Conservation (phyloP, 2,888 invertebrate species). For the Sceliomorpha sp. region DNA sequence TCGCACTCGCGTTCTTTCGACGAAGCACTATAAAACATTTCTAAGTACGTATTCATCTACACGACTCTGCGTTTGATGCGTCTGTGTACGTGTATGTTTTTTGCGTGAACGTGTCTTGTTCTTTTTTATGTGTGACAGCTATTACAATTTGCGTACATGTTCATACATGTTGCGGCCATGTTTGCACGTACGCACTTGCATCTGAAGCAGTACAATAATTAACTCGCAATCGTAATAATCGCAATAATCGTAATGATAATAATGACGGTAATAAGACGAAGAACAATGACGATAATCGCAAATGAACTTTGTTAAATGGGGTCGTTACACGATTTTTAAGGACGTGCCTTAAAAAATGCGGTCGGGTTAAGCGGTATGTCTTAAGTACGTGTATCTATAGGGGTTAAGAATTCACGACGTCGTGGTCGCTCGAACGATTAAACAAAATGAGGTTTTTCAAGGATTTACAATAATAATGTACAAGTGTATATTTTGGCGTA, state of each 20-base stretch:
- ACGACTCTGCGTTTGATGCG: constrained; percentile 48
- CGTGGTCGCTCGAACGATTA: too few relatives aligned
- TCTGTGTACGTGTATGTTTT: constrained; percentile 43
- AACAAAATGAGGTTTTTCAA: too few relatives aligned
- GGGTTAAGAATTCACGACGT: too few relatives aligned
- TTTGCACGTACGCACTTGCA: constrained; percentile 24
- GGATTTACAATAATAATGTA: too few relatives aligned
- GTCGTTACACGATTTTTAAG: not conserved
- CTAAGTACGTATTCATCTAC: constrained; percentile 59
- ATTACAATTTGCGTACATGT: constrained; percentile 38
- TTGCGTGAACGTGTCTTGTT: constrained; percentile 39
- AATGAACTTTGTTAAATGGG: constrained; percentile 20
- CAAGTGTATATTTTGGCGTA: too few relatives aligned
- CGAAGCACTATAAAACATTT: constrained; percentile 60
- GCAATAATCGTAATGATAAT: constrained; percentile 35
- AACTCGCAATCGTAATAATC: constrained; percentile 41
- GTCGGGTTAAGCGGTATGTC: too few relatives aligned
- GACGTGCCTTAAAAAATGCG: too few relatives aligned
- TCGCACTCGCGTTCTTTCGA: constrained; percentile 37
- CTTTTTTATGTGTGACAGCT: constrained; percentile 49
- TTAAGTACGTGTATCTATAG: too few relatives aligned
- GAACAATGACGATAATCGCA: constrained; percentile 33
- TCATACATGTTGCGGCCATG: constrained; percentile 17
- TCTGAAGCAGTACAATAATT: constrained; percentile 44
- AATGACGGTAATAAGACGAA: constrained; percentile 3